phyloP scores from a whole-genome alignment of 2,888 invertebrate species.

The Caenorhabditis sp. region DNA sequence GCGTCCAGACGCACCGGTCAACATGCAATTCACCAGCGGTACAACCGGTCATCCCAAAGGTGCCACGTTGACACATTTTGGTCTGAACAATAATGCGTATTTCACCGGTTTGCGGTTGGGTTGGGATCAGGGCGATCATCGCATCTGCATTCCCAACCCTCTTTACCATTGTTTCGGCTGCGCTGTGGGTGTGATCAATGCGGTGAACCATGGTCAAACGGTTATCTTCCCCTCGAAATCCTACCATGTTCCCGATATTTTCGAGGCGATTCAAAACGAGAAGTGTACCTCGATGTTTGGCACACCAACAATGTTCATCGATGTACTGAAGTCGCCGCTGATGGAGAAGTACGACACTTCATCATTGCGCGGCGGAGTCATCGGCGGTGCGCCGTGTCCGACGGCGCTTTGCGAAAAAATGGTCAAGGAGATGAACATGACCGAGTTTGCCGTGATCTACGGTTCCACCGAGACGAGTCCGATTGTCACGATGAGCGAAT shows the following conservation, averaged over 20 bases:
- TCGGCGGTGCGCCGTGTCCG: slow-evolving; percentile 81
- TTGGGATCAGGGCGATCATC: slow-evolving; percentile 64
- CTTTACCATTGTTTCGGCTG: slow-evolving; percentile 81
- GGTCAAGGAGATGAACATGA: slow-evolving; percentile 71
- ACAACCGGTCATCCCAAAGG: slow-evolving; percentile 84
- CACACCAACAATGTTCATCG: slow-evolving; percentile 74
- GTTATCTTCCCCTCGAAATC: slow-evolving; percentile 72
- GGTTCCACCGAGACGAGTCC: slow-evolving; percentile 68
- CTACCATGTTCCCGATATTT: slow-evolving; percentile 76
- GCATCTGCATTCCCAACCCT: slow-evolving; percentile 63
- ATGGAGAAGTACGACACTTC: slow-evolving; percentile 71
- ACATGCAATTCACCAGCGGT: slow-evolving; percentile 77
- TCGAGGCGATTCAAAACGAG: slow-evolving; percentile 78
- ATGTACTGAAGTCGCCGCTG: slow-evolving; percentile 71
- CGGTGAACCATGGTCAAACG: slow-evolving; percentile 74
- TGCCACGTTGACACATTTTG: slow-evolving; percentile 76
- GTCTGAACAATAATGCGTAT: slow-evolving; percentile 81
- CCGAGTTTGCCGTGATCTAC: slow-evolving; percentile 53
- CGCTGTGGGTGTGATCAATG: slow-evolving; percentile 76
- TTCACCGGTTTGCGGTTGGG: slow-evolving; percentile 75
- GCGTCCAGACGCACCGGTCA: slow-evolving; percentile 79
- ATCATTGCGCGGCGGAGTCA: slow-evolving; percentile 65
- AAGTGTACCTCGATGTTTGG: slow-evolving; percentile 74
- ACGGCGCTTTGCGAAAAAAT: slow-evolving; percentile 73
- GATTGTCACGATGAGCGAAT: slow-evolving; percentile 73